These are phyloP conservation scores for Megalops cyprinoides DNA, from an alignment of 2,797 vertebrate genomes.

Conservation along the genomic window DNA sequence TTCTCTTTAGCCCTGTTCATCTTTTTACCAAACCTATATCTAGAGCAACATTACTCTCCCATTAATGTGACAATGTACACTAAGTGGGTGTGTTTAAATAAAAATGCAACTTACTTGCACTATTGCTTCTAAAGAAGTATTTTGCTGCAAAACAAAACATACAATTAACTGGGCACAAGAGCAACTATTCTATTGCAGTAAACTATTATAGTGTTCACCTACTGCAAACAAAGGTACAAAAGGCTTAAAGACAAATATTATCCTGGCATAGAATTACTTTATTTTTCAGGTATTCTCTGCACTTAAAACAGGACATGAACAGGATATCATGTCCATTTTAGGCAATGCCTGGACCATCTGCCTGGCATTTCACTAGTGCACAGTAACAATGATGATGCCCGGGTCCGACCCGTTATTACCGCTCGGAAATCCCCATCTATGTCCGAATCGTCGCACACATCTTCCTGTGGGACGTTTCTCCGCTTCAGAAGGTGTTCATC, in stretches of 20 bases:
- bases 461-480: constrained; percentile 95
- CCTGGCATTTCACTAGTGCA: not conserved
- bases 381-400: not conserved
- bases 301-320: not conserved
- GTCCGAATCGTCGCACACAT: constrained; percentile 94
- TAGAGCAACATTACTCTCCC: not conserved
- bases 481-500: constrained; percentile 97
- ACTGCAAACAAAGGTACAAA: not conserved
- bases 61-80: not conserved
- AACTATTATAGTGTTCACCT: not conserved
- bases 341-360: too few species aligned
- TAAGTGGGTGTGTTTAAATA: not conserved
- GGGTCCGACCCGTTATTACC: constrained; percentile 67
- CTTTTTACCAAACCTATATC: not conserved
- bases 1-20: not conserved
- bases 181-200: not conserved
- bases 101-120: constrained; percentile 85
- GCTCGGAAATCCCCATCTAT: constrained; percentile 93
- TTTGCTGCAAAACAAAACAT: constrained; percentile 82
- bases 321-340: not conserved
- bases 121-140: constrained; percentile 98
- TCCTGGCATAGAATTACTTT: not conserved
- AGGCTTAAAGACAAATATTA: not conserved
- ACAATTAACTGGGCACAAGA: constrained; percentile 8
- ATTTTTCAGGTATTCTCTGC: not conserved